phyloP scores from a whole-genome alignment of 2,888 invertebrate species.

The Dryadula phaetusa region DNA sequence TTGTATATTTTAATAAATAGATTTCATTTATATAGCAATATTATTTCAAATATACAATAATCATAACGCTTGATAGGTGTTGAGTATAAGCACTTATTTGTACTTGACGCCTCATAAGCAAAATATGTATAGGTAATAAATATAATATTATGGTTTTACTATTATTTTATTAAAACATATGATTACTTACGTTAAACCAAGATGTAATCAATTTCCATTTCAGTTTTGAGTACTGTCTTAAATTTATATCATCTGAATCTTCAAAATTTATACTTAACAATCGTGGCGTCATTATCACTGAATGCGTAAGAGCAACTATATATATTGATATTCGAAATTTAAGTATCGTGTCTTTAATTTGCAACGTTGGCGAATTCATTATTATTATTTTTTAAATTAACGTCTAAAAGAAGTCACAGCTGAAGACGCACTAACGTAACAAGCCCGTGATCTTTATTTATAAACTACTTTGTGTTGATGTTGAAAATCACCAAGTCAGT shows the following conservation, averaged over 20 bases:
- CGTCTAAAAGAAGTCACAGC: conserved; percentile 31
- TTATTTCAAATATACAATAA: background rate
- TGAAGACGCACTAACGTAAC: conserved; percentile 28
- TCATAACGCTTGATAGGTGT: background rate
- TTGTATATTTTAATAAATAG: too few species aligned
- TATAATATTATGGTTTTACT: background rate
- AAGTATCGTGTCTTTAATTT: conserved; percentile 48
- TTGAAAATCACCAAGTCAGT: conserved; percentile 7
- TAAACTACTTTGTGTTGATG: conserved; percentile 17
- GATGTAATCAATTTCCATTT: conserved; percentile 72
- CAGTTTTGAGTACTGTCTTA: conserved; percentile 60
- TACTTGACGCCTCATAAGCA: background rate
- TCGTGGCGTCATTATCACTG: conserved; percentile 53
- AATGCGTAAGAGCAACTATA: conserved; percentile 54
- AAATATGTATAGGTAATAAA: background rate
- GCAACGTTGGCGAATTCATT: conserved; percentile 30
- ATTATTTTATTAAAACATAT: conserved; percentile 13
- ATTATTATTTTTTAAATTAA: conserved; percentile 18
- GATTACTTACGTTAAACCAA: conserved; percentile 75
- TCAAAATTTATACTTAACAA: conserved; percentile 65
- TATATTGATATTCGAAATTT: conserved; percentile 65
- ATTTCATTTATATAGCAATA: too few species aligned
- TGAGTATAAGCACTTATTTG: background rate
- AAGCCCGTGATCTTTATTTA: conserved; percentile 17
- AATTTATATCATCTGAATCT: conserved; percentile 57